Evolutionary conservation across 2,113 vertebrate species (phyloP).

Genomic region (Oxyura jamaicensis): DNA sequence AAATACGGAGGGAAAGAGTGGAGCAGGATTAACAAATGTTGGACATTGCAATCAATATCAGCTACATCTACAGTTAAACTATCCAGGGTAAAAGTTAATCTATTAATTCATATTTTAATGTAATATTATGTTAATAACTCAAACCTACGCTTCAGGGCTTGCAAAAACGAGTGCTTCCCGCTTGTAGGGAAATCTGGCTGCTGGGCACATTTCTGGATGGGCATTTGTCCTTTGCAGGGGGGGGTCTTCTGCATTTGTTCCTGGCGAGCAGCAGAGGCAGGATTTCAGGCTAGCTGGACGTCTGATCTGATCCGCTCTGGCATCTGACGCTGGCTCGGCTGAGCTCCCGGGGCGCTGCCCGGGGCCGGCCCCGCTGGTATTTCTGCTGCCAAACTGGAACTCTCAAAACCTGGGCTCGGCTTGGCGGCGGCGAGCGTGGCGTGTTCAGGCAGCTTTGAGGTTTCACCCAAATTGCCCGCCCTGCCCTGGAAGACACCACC

Average conservation of each 20-base stretch:
- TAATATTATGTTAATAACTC: conserved; percentile 24
- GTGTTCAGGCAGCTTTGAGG: conserved; percentile 42
- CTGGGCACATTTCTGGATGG: not conserved
- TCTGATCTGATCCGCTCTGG: conserved; percentile 54
- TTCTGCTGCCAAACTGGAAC: not conserved
- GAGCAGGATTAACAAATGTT: conserved; percentile 43
- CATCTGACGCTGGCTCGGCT: not conserved
- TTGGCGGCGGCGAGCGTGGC: not conserved
- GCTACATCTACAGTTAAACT: conserved; percentile 32
- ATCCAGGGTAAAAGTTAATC: conserved; percentile 38
- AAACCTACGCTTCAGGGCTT: not conserved
- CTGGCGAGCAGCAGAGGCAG: not conserved
- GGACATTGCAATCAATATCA: not conserved
- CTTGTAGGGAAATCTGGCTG: not conserved
- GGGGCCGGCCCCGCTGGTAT: not conserved
- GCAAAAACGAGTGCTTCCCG: not conserved
- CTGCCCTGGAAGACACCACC: conserved; percentile 50
- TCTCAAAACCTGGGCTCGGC: not conserved
- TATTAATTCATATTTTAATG: conserved; percentile 29
- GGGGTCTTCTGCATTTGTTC: not conserved
- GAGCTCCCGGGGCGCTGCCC: conserved; percentile 18
- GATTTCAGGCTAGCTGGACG: conserved; percentile 40
- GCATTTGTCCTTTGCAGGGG: conserved; percentile 19
- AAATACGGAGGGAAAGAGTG: not conserved
- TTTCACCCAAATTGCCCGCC: conserved; percentile 25